phyloP scores from a whole-genome alignment of 1,140 invertebrate species.

The Leptinotarsa defecta region DNA sequence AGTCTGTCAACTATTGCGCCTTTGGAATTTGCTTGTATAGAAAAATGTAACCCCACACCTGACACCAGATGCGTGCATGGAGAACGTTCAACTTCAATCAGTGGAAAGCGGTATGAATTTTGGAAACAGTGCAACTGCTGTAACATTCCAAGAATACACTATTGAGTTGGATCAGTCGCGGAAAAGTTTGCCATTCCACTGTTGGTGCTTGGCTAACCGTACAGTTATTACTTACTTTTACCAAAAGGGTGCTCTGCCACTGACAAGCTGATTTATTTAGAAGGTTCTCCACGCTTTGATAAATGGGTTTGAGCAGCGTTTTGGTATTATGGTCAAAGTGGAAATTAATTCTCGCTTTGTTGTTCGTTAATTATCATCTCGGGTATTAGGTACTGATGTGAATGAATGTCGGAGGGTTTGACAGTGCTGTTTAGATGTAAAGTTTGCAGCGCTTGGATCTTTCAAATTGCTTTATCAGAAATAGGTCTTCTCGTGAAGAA shows the following conservation, averaged over 20 bases:
- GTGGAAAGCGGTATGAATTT: too few relatives aligned
- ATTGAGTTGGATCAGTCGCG: too few relatives aligned
- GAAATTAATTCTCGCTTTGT: conserved; percentile 1
- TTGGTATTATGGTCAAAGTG: not conserved
- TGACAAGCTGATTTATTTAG: conserved; percentile 8
- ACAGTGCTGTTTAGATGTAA: not conserved
- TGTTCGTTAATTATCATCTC: not conserved
- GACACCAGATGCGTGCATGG: too few relatives aligned
- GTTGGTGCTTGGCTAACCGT: not conserved
- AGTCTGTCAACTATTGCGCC: too few relatives aligned
- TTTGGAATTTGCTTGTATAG: too few relatives aligned
- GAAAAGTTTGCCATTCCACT: too few relatives aligned
- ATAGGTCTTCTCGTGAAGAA: too few relatives aligned
- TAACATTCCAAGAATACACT: too few relatives aligned
- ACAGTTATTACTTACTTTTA: not conserved
- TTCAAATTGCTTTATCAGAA: too few relatives aligned
- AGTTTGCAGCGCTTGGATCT: not conserved
- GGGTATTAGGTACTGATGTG: not conserved
- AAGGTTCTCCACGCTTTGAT: not conserved
- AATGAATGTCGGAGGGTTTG: not conserved
- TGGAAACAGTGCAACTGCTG: too few relatives aligned
- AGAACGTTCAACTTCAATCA: too few relatives aligned
- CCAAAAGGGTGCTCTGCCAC: not conserved
- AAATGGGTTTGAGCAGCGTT: conserved; percentile 3
- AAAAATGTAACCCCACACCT: too few relatives aligned